Conservation (phyloP, 1,140 invertebrate genomes). For the Trichoplusia ni region DNA sequence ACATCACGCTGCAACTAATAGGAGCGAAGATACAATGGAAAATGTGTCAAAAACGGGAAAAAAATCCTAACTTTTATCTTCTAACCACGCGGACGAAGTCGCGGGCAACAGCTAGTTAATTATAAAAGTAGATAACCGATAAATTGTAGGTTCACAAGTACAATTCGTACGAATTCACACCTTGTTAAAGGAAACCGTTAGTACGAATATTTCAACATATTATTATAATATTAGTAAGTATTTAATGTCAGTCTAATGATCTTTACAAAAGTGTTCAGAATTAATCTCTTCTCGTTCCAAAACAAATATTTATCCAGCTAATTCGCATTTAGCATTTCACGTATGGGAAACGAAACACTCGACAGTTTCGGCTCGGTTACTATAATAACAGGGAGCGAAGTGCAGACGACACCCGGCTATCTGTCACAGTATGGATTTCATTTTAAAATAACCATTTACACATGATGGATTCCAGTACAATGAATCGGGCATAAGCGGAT, state of each 20-base stretch:
- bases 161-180: too few relatives aligned
- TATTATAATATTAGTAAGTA: neutral
- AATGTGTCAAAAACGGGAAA: too few relatives aligned
- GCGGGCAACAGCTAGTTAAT: too few relatives aligned
- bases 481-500: too few relatives aligned
- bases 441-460: slow-evolving; percentile 26
- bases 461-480: too few relatives aligned
- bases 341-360: slow-evolving; percentile 65
- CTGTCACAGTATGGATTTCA: slow-evolving; percentile 23
- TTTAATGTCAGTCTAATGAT: slow-evolving; percentile 24
- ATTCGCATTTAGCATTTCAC: slow-evolving; percentile 70
- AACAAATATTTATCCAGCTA: slow-evolving; percentile 76
- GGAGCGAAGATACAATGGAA: too few relatives aligned
- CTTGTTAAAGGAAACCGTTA: slow-evolving; percentile 16
- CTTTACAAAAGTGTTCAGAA: slow-evolving; percentile 57
- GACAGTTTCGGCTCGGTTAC: slow-evolving; percentile 71
- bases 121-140: too few relatives aligned
- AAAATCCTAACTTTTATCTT: too few relatives aligned
- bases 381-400: slow-evolving; percentile 65
- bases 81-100: too few relatives aligned
- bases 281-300: slow-evolving; percentile 64
- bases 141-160: too few relatives aligned
- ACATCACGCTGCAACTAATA: too few relatives aligned
- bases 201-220: slow-evolving; percentile 60
- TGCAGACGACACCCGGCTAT: slow-evolving; percentile 36